Conservation (phyloP, 2,888 invertebrate genomes). For the Scaptodrosophila latifasciaeformis region DNA sequence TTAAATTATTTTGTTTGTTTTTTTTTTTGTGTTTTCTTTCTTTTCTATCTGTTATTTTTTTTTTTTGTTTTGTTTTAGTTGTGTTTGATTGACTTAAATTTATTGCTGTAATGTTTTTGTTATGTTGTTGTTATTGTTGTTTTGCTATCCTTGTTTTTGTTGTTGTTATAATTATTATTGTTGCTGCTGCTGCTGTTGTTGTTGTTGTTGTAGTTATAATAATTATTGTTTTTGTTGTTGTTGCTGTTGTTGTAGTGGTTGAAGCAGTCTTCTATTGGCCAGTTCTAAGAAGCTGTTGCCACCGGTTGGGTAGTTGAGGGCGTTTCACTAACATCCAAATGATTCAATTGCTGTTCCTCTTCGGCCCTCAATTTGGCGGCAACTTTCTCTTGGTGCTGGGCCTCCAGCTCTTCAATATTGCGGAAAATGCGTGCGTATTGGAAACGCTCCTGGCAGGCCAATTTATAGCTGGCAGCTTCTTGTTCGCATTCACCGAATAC, state of each 20-base stretch:
- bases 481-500: constrained; percentile 86
- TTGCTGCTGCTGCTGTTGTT: constrained; percentile 22
- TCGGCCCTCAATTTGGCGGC: constrained; percentile 58
- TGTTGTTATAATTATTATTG: constrained; percentile 24
- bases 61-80: constrained; percentile 33
- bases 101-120: constrained; percentile 24
- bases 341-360: constrained; percentile 54
- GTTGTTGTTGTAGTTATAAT: constrained; percentile 8
- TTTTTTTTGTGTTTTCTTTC: background rate
- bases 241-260: constrained; percentile 16
- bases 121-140: no score
- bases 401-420: constrained; percentile 65
- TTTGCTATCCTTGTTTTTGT: constrained; percentile 23
- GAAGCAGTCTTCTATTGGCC: constrained; percentile 40
- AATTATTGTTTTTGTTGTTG: constrained; percentile 10
- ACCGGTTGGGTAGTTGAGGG: constrained; percentile 35
- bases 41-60: constrained; percentile 13
- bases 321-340: constrained; percentile 49
- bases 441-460: constrained; percentile 84
- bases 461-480: constrained; percentile 82
- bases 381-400: constrained; percentile 58
- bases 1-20: constrained; percentile 6
- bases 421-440: constrained; percentile 87
- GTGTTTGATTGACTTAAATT: constrained; percentile 28
- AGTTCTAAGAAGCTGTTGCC: constrained; percentile 46